Evolutionary conservation across 2,888 invertebrate genomes (phyloP).

Genomic region (Trachelus stipa): DNA sequence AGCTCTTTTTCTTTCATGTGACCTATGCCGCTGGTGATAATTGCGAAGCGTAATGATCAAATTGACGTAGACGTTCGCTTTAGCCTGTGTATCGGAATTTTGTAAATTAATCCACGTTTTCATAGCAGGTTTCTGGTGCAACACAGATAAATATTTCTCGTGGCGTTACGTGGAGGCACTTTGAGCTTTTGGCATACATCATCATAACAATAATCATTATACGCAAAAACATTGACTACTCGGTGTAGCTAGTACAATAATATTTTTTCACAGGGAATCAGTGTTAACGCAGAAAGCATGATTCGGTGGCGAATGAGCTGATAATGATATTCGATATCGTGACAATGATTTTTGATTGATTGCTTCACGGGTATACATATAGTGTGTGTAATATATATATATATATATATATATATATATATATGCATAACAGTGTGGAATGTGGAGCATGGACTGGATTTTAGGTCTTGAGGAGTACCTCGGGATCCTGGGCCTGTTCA

Average conservation of each 20-base stretch:
- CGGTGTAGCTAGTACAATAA: background rate
- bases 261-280: background rate
- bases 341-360: background rate
- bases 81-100: background rate
- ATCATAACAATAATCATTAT: background rate
- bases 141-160: too few species aligned
- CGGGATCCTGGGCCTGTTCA: conserved; percentile 66
- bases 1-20: too few species aligned
- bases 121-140: too few species aligned
- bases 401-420: background rate
- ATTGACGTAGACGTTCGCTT: background rate
- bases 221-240: background rate
- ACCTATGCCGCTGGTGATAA: too few species aligned
- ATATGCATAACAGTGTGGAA: background rate
- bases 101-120: background rate
- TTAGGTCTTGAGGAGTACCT: conserved; percentile 51
- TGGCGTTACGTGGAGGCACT: too few species aligned
- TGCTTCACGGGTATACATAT: background rate
- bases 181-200: background rate
- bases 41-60: background rate
- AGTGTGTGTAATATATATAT: background rate
- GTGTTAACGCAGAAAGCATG: background rate
- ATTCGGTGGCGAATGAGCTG: background rate
- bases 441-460: background rate
- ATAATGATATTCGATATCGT: background rate